A percentile compares a stretch with the other conserved stretches of the same genome.
These are phyloP conservation scores for Ceryle rudis DNA, from an alignment of 2,797 vertebrate species.

Conservation along the genomic window DNA sequence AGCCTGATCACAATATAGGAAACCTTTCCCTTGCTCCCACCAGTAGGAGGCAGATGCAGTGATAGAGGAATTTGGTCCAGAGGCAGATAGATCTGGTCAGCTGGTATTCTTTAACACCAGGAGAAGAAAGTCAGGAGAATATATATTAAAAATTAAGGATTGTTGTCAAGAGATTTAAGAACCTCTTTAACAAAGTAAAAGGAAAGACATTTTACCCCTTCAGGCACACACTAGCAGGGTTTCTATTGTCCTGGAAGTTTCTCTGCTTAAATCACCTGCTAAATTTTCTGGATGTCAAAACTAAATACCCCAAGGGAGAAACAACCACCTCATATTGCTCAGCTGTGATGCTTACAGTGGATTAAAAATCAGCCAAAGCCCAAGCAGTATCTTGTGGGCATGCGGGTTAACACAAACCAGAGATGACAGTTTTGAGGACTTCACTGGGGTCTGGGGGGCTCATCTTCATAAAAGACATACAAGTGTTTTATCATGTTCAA, in stretches of 20 bases:
- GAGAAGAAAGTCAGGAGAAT: background rate
- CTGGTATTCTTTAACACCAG: background rate
- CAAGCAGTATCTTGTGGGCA: background rate
- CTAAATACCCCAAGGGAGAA: background rate
- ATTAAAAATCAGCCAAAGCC: slow-evolving; percentile 7
- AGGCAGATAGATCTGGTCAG: background rate
- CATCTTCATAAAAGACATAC: background rate
- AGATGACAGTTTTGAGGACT: background rate
- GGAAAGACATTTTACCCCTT: background rate
- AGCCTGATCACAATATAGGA: background rate
- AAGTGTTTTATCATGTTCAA: background rate
- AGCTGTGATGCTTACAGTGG: background rate
- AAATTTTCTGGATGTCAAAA: background rate
- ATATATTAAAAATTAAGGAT: background rate
- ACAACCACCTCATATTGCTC: background rate
- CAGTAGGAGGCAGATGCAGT: background rate
- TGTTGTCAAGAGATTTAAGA: background rate
- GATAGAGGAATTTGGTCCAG: background rate
- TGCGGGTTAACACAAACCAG: background rate
- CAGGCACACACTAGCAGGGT: background rate
- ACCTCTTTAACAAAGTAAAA: background rate
- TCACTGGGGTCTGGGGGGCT: background rate
- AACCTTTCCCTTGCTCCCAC: background rate
- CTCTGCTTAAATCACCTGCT: background rate
- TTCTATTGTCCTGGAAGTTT: background rate